phyloP scores from a whole-genome alignment of 2,113 vertebrate genomes.

The Rhodinocichla rosea region DNA sequence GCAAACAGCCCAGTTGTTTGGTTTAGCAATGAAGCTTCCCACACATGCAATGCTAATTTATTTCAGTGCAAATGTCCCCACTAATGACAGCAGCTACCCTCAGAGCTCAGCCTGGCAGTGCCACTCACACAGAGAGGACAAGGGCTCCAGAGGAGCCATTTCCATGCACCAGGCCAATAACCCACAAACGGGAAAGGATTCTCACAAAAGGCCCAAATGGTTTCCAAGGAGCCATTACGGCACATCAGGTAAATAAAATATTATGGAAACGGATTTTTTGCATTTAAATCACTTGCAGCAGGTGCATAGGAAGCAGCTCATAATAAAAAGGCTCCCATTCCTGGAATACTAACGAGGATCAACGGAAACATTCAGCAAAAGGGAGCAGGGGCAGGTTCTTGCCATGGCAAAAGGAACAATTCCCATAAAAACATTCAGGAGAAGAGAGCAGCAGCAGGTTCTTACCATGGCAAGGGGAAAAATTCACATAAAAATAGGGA shows the following conservation, averaged over 20 bases:
- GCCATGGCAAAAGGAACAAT: conserved; percentile 87
- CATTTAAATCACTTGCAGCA: conserved; percentile 38
- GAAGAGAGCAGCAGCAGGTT: too few relatives aligned
- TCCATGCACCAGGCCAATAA: background rate
- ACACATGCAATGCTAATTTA: background rate
- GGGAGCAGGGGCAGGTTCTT: conserved; percentile 4
- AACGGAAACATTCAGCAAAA: background rate
- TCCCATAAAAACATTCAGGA: conserved; percentile 48
- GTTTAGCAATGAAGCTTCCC: background rate
- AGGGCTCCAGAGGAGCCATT: conserved; percentile 18
- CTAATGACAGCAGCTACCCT: background rate
- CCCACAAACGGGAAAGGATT: conserved; percentile 6
- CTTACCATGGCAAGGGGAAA: rapidly evolving
- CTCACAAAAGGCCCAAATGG: background rate
- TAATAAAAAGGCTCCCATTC: background rate
- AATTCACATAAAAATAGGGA: background rate
- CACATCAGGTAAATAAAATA: conserved; percentile 49
- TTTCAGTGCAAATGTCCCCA: background rate
- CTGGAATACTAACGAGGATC: background rate
- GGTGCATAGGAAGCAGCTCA: background rate
- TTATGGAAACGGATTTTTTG: conserved; percentile 12
- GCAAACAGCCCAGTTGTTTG: background rate
- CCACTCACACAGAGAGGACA: background rate
- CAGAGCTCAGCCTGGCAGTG: background rate
- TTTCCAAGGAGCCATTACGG: conserved; percentile 28